Evolutionary conservation across 2,113 vertebrate genomes (phyloP).

Genomic region (Tetraodon nigroviridis): DNA sequence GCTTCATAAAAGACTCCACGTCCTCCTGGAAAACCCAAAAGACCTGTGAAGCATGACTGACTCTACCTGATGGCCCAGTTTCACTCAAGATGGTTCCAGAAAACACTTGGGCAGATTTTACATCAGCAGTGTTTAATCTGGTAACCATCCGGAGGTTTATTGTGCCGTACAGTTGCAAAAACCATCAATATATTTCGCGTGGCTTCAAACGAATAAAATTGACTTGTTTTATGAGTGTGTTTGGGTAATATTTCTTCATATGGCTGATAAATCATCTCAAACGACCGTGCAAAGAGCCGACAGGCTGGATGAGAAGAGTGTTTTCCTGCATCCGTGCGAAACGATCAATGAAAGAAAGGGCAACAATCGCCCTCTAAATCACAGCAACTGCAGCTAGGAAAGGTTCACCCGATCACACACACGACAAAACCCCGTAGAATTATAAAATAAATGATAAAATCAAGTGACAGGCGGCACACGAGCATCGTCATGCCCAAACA

Average conservation of each 20-base stretch:
- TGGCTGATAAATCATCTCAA: too few relatives aligned
- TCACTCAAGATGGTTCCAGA: background rate
- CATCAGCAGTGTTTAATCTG: too few relatives aligned
- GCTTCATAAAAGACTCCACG: conserved; percentile 95
- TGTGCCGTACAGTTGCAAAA: too few relatives aligned
- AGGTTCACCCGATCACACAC: background rate
- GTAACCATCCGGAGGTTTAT: too few relatives aligned
- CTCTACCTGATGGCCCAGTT: background rate
- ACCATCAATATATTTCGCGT: too few relatives aligned
- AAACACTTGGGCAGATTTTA: background rate
- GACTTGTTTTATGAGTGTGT: too few relatives aligned
- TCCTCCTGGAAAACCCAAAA: conserved; percentile 80
- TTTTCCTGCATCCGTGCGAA: background rate
- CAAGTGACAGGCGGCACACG: background rate
- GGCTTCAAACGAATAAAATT: too few relatives aligned
- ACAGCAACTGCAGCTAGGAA: background rate
- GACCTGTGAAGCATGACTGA: background rate
- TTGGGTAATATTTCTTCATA: too few relatives aligned
- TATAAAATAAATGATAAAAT: background rate
- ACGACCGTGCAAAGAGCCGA: background rate
- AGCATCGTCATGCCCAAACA: conserved; percentile 41
- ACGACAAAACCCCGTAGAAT: background rate
- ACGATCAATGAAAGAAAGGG: background rate
- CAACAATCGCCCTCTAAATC: background rate
- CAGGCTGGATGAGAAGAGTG: background rate